phyloP scores from a whole-genome alignment of 2,797 vertebrate genomes.

The Fistularia tabacaria region DNA sequence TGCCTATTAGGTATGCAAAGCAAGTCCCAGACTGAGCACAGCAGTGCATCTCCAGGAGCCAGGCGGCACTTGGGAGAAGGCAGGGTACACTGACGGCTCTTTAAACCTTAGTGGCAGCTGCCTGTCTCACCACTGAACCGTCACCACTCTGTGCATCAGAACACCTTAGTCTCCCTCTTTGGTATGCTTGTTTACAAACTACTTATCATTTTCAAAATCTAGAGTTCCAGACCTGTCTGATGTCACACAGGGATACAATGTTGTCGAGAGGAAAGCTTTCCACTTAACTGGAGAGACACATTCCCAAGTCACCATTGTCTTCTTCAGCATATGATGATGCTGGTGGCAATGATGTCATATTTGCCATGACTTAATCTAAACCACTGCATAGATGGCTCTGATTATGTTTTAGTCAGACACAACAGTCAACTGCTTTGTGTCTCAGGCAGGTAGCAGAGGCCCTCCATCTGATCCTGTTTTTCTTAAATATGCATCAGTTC shows the following conservation, averaged over 20 bases:
- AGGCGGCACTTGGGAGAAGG: constrained; percentile 6
- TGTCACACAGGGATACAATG: too few species aligned
- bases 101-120: constrained; percentile 24
- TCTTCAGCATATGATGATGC: too few species aligned
- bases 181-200: too few species aligned
- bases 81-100: not conserved
- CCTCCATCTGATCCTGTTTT: constrained; percentile 54
- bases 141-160: not conserved
- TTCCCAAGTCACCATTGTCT: too few species aligned
- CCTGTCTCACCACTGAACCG: constrained; percentile 7
- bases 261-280: too few species aligned
- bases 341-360: constrained; percentile 29
- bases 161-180: too few species aligned
- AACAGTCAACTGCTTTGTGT: constrained; percentile 46
- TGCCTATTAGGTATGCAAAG: constrained; percentile 25
- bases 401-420: constrained; percentile 53
- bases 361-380: constrained; percentile 60
- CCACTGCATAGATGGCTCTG: constrained; percentile 40
- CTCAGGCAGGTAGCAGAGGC: constrained; percentile 53
- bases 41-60: constrained; percentile 13
- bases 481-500: constrained; percentile 65
- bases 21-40: constrained; percentile 15
- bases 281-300: too few species aligned
- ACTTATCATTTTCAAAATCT: too few species aligned
- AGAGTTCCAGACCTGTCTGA: too few species aligned